These are phyloP conservation scores for Phrynocephalus guinanensis DNA, from an alignment of 2,797 vertebrate species.

Conservation along the genomic window DNA sequence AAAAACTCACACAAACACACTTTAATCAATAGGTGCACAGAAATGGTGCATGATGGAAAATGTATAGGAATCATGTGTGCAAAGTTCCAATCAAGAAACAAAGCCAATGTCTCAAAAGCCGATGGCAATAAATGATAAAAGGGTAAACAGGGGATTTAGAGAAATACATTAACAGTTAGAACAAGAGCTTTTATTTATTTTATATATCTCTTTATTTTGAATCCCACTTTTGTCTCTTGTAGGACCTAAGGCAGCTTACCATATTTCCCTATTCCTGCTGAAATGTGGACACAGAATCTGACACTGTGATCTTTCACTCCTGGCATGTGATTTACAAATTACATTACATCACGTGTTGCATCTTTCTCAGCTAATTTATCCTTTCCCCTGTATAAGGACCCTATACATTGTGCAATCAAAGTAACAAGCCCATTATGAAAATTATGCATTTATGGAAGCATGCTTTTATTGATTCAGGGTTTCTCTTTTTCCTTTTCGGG, in stretches of 20 bases:
- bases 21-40: background rate
- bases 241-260: too few species aligned
- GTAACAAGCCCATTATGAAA: background rate
- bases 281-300: background rate
- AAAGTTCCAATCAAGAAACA: background rate
- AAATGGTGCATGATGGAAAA: background rate
- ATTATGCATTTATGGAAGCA: background rate
- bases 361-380: background rate
- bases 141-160: background rate
- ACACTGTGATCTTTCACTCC: background rate
- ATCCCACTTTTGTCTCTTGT: too few species aligned
- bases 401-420: background rate
- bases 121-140: background rate
- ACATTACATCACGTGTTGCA: background rate
- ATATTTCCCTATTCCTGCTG: background rate
- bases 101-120: background rate
- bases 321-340: slow-evolving; percentile 21
- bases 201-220: too few species aligned
- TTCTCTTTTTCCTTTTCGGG: background rate
- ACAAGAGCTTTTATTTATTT: too few species aligned
- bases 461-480: background rate
- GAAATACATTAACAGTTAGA: too few species aligned
- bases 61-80: background rate
- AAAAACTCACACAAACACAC: too few species aligned
- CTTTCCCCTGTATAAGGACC: background rate